Conservation (phyloP, 2,797 vertebrate species). For the Falco peregrinus region DNA sequence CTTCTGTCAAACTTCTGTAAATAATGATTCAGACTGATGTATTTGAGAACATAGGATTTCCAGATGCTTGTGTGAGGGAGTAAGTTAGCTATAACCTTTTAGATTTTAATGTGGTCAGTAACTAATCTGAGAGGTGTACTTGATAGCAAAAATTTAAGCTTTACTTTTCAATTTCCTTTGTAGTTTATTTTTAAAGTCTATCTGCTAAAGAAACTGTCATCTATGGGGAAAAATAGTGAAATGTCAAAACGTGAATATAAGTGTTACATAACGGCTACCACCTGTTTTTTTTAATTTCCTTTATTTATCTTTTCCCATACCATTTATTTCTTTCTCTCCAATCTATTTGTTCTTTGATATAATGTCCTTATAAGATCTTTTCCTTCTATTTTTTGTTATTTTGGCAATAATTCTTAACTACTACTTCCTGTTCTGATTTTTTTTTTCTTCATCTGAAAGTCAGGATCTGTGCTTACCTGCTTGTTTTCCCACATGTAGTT, state of each 20-base stretch:
- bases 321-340: background rate
- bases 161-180: background rate
- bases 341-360: background rate
- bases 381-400: background rate
- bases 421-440: background rate
- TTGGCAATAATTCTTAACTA: background rate
- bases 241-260: background rate
- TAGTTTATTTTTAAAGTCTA: background rate
- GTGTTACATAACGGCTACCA: background rate
- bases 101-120: background rate
- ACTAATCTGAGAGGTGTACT: background rate
- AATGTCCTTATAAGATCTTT: background rate
- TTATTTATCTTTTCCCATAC: background rate
- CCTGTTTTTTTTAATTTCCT: background rate
- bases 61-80: background rate
- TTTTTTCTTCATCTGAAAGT: background rate
- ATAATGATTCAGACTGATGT: background rate
- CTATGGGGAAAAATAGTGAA: background rate
- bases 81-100: background rate
- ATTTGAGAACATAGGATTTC: background rate
- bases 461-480: background rate
- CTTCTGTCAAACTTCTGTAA: background rate
- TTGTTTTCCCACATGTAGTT: background rate
- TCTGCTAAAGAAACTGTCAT: background rate
- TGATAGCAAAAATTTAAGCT: background rate